Evolutionary conservation across 2,797 vertebrate species (phyloP), one percentile per base, ranked within the genome.

Genomic region (Hozukius guyotensis): DNA sequence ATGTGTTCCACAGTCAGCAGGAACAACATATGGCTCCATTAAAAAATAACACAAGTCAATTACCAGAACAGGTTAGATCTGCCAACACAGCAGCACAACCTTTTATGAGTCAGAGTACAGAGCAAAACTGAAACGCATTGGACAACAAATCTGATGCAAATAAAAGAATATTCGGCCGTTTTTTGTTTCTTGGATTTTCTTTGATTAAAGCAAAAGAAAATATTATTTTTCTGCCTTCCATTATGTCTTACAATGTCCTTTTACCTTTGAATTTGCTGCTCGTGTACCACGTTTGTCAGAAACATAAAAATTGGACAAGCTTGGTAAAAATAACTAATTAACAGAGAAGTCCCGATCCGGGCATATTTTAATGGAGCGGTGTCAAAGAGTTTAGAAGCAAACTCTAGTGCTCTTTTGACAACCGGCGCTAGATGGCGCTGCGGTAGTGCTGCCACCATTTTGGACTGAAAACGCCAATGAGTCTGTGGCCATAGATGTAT

Each of bases 21-120:
- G 64, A 89, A 86, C 86, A 89, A 87, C 91, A 93, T 92, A 89
- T 89, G 93, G 89, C 82, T 84, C 89, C 87, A 92, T 93, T 88
- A 91, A 67, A 67, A 91, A 93, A 86, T 78, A 91, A 92, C 89
- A 92, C 88, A 88, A 87, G 85, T 89, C 89, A 91, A 90, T 94
- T 89, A 93, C 87, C 49, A 62, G 62, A 91, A 77, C 75, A 87
- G 85, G 89, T 88, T 80, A 56, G 78, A 88, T 90, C 53, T 90
- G 91, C 88, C 83, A 87, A 77, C 90, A 72, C 86, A 90, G 90
- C 86, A 59, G 72, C 74, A 8, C 76, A 14, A 60, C 68, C 69
- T 85, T 89, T 89, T 88, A 87, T 67, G 75, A 83, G 65, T 80
- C 72, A 60, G 78, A 6, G 69, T 42, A 24, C 20, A 64, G 55